Evolutionary conservation across 2,888 invertebrate genomes (phyloP).

Genomic region (Spialia ferax): DNA sequence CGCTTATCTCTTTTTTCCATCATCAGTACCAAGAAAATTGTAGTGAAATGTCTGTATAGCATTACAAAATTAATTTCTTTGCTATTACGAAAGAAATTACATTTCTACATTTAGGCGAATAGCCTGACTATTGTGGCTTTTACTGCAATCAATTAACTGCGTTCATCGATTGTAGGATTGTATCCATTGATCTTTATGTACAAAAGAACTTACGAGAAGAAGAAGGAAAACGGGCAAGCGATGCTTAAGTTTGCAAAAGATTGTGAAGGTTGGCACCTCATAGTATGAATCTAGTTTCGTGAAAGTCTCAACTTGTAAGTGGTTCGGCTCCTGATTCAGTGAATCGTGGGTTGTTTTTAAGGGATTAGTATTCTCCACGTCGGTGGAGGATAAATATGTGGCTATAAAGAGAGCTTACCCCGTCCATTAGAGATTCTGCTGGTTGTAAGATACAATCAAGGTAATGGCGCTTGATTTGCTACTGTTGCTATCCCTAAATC

Average conservation of each 20-base stretch:
- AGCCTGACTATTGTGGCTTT: constrained; percentile 16
- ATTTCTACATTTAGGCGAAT: constrained; percentile 21
- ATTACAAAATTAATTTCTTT: not conserved
- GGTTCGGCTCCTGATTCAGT: constrained; percentile 32
- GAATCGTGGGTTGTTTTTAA: constrained; percentile 27
- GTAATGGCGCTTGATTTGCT: constrained; percentile 22
- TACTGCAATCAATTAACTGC: not conserved
- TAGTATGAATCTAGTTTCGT: constrained; percentile 6
- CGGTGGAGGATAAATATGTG: constrained; percentile 24
- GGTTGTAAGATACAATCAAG: constrained; percentile 19
- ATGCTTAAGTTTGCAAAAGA: not conserved
- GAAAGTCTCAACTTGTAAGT: constrained; percentile 35
- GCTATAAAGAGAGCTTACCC: constrained; percentile 27
- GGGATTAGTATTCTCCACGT: constrained; percentile 33
- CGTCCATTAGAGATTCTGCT: constrained; percentile 17
- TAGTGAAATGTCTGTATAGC: too few species aligned
- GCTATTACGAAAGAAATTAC: constrained; percentile 30
- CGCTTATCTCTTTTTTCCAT: constrained; percentile 19
- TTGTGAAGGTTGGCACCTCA: not conserved
- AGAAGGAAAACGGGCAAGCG: not conserved
- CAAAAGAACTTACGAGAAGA: not conserved
- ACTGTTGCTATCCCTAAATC: not conserved
- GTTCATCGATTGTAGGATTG: not conserved
- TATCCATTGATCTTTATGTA: constrained; percentile 2
- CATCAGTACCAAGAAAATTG: constrained; percentile 15